phyloP scores from a whole-genome alignment of 2,113 vertebrate species.

The Variabilichromis moorii region DNA sequence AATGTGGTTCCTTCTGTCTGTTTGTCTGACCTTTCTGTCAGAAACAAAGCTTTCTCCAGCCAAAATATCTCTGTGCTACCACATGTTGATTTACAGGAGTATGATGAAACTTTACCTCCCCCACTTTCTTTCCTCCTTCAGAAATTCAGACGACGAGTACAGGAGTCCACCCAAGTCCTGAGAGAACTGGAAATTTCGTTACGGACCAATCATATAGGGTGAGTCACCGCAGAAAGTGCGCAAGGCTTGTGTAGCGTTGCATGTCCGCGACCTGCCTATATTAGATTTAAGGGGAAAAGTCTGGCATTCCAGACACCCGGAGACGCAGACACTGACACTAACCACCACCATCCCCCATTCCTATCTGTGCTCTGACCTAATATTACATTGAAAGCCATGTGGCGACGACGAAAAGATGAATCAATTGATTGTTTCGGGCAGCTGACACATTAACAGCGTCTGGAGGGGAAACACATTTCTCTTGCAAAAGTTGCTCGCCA shows the following conservation, averaged over 20 bases:
- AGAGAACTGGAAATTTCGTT: constrained; percentile 98
- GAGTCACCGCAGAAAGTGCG: constrained; percentile 58
- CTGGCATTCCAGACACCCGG: constrained; percentile 51
- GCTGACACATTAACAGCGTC: constrained; percentile 14
- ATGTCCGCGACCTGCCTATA: not conserved
- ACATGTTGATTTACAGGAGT: constrained; percentile 17
- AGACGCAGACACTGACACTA: constrained; percentile 29
- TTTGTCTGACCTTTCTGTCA: constrained; percentile 11
- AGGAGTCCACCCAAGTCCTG: constrained; percentile 95
- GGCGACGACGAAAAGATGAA: constrained; percentile 35
- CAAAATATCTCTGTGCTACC: constrained; percentile 15
- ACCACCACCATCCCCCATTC: constrained; percentile 32
- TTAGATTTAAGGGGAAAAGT: constrained; percentile 39
- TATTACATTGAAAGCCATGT: constrained; percentile 42
- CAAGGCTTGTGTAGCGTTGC: not conserved
- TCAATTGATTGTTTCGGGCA: constrained; percentile 35
- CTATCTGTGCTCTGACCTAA: constrained; percentile 1
- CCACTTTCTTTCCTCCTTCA: constrained; percentile 39
- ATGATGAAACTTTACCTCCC: constrained; percentile 37
- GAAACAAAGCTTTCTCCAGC: not conserved
- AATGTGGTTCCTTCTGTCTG: not conserved
- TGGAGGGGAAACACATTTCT: constrained; percentile 15
- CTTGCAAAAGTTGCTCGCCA: not conserved
- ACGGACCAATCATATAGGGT: constrained; percentile 98
- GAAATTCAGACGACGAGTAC: constrained; percentile 97